phyloP scores from a whole-genome alignment of 2,888 invertebrate genomes.

The Dasysyrphus tricinctus region DNA sequence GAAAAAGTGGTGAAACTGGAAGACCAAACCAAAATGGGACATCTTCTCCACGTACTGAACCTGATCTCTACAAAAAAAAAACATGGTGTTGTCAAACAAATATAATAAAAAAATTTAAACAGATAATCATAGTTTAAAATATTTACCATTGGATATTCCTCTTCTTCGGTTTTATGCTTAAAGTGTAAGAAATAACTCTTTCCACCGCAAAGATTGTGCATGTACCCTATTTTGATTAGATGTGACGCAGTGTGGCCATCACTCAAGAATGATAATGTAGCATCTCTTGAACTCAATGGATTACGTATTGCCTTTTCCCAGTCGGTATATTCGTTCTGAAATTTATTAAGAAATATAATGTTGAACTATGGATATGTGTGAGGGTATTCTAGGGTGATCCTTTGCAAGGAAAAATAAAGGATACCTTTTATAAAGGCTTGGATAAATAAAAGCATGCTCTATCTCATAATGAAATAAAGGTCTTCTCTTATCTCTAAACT shows the following conservation, averaged over 20 bases:
- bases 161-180: slow-evolving; percentile 92
- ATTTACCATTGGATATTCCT: slow-evolving; percentile 89
- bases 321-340: slow-evolving; percentile 96
- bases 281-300: slow-evolving; percentile 93
- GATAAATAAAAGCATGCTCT: no score
- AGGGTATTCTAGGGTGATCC: no score
- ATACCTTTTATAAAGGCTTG: no score
- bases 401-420: no score
- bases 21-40: slow-evolving; percentile 93
- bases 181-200: slow-evolving; percentile 95
- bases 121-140: no score
- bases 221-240: slow-evolving; percentile 89
- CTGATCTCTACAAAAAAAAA: slow-evolving; percentile 86
- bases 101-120: no score
- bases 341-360: neutral
- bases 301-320: slow-evolving; percentile 96
- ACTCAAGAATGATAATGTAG: slow-evolving; percentile 93
- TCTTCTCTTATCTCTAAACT: no score
- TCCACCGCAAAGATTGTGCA: slow-evolving; percentile 91
- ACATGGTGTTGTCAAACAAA: neutral
- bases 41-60: slow-evolving; percentile 94
- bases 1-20: slow-evolving; percentile 88
- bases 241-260: slow-evolving; percentile 97
- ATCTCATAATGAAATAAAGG: no score
- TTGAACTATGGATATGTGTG: no score